Percentiles rank a stretch among this genome's conserved stretches.
These are phyloP conservation scores for Osmerus eperlanus DNA, from an alignment of 2,113 vertebrate genomes.

Conservation along the genomic window DNA sequence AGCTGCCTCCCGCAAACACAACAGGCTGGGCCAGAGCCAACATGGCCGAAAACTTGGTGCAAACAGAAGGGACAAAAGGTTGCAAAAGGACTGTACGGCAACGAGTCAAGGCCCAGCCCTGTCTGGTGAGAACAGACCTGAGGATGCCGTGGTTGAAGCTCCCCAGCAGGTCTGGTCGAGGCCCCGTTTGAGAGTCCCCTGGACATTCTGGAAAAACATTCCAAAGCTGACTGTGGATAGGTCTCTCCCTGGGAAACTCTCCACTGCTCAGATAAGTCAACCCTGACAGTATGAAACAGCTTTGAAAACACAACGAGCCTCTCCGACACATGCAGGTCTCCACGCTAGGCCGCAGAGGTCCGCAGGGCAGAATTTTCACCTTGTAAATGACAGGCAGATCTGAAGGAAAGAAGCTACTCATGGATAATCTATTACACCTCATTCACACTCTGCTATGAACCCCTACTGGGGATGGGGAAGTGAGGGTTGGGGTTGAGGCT, in stretches of 20 bases:
- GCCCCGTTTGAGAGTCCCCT: conserved; percentile 32
- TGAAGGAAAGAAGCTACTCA: conserved; percentile 29
- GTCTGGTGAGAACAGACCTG: neutral
- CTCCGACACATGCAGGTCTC: conserved; percentile 64
- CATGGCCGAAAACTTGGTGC: too few relatives aligned
- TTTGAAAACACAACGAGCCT: conserved; percentile 51
- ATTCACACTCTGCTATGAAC: neutral
- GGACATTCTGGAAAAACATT: conserved; percentile 63
- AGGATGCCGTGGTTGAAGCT: conserved; percentile 32
- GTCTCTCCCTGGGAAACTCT: conserved; percentile 51
- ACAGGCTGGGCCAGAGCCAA: too few relatives aligned
- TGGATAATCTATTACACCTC: conserved; percentile 21
- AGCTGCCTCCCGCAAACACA: too few relatives aligned
- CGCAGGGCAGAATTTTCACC: conserved; percentile 50
- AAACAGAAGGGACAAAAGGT: too few relatives aligned
- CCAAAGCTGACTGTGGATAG: conserved; percentile 51
- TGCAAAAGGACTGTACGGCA: too few relatives aligned
- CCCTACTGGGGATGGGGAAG: neutral
- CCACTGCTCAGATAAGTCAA: conserved; percentile 60
- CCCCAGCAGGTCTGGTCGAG: conserved; percentile 20
- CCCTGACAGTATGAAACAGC: conserved; percentile 66
- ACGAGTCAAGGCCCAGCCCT: too few relatives aligned
- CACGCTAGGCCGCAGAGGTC: conserved; percentile 42
- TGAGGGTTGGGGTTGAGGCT: conserved; percentile 4
- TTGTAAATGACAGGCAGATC: conserved; percentile 56